These are phyloP conservation scores for Genyomyrus donnyi DNA, from an alignment of 2,113 vertebrate species.

Conservation along the genomic window DNA sequence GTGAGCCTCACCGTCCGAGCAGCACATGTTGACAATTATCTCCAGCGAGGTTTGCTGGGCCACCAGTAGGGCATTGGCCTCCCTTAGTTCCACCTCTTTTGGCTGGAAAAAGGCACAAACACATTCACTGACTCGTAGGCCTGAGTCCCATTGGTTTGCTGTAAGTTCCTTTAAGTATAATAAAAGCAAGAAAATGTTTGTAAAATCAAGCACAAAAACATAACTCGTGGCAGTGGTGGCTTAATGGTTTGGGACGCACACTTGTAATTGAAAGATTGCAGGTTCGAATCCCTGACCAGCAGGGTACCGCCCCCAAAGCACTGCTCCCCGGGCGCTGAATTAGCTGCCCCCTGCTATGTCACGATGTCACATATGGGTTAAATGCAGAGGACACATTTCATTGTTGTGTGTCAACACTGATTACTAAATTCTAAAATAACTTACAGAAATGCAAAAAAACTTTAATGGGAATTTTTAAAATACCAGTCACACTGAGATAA, in stretches of 20 bases:
- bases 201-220: neutral
- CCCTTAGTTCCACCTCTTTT: constrained; percentile 75
- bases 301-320: no score
- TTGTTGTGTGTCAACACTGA: no score
- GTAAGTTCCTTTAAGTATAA: neutral
- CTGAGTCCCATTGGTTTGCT: neutral
- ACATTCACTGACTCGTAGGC: neutral
- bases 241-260: no score
- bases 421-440: neutral
- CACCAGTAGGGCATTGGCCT: constrained; percentile 74
- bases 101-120: constrained; percentile 55
- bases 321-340: no score
- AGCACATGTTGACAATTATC: constrained; percentile 96
- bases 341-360: no score
- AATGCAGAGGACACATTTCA: no score
- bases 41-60: constrained; percentile 94
- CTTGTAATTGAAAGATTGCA: no score
- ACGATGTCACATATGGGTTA: no score
- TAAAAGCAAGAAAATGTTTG: neutral
- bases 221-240: no score
- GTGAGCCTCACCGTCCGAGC: constrained; percentile 73
- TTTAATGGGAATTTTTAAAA: neutral
- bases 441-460: neutral
- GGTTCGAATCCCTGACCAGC: no score
- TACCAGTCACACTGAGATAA: neutral